These are phyloP conservation scores for Neoarius graeffei DNA, from an alignment of 2,113 vertebrate genomes.

Conservation along the genomic window DNA sequence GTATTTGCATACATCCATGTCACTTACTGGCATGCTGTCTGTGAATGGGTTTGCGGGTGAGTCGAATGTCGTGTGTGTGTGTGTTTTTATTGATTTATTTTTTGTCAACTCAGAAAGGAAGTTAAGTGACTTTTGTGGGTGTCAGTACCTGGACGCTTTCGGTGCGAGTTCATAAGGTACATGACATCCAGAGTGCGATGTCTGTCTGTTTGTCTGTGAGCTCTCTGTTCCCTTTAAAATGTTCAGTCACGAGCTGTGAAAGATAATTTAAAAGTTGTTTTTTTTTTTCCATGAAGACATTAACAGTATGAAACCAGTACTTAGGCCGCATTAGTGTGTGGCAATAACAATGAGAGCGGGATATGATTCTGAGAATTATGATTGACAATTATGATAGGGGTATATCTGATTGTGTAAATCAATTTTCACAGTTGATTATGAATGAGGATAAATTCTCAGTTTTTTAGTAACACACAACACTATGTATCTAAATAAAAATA, in stretches of 20 bases:
- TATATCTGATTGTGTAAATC: no score
- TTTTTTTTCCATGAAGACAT: background rate
- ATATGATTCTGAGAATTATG: background rate
- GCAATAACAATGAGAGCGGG: background rate
- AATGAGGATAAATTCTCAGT: no score
- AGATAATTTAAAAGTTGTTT: no score
- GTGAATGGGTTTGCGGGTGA: background rate
- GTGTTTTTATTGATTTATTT: background rate
- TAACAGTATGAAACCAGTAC: background rate
- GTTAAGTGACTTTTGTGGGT: background rate
- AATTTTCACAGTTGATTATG: no score
- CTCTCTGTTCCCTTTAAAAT: background rate
- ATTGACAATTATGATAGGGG: no score
- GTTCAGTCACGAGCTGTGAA: background rate
- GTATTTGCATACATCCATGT: background rate
- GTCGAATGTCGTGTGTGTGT: background rate
- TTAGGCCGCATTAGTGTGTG: background rate
- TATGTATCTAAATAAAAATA: no score
- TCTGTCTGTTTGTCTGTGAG: background rate
- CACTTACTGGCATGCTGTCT: background rate
- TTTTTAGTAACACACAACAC: no score
- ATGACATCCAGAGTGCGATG: background rate
- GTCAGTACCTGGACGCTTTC: background rate
- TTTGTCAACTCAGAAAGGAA: background rate
- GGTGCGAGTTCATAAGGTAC: background rate